phyloP scores from a whole-genome alignment of 2,797 vertebrate species.

The Limosa lapponica region DNA sequence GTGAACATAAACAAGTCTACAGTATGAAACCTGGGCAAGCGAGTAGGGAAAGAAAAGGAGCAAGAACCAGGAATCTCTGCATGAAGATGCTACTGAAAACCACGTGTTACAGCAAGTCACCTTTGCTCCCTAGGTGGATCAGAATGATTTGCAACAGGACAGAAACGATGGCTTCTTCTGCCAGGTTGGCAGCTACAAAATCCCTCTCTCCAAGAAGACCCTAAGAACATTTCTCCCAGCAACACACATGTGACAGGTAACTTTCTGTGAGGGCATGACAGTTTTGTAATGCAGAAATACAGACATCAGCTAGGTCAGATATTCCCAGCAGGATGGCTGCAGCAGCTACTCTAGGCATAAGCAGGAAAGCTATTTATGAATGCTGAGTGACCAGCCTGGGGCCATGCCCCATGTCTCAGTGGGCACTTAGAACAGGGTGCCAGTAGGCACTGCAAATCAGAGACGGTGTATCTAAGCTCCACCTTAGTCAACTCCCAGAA shows the following conservation, averaged over 20 bases:
- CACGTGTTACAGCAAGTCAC: background rate
- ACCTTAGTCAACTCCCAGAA: background rate
- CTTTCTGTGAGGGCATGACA: background rate
- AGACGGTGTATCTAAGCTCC: background rate
- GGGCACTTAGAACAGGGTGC: background rate
- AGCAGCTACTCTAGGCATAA: background rate
- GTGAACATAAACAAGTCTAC: conserved; percentile 19
- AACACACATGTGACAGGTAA: background rate
- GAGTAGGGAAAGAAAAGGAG: background rate
- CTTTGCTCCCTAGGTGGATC: background rate
- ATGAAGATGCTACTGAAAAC: background rate
- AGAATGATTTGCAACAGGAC: background rate
- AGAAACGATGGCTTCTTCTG: background rate
- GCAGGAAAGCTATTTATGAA: background rate
- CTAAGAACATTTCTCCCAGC: background rate
- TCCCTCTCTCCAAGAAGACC: background rate
- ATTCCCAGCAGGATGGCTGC: background rate
- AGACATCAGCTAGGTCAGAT: background rate
- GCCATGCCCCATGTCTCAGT: accelerated
- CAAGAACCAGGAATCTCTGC: background rate
- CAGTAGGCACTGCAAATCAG: background rate
- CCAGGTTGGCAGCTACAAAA: background rate
- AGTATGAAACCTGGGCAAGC: background rate
- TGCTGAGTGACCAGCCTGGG: background rate
- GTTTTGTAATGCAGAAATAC: background rate